These are phyloP conservation scores for Andrena hattorfiana DNA, from an alignment of 2,888 invertebrate genomes.

Conservation along the genomic window DNA sequence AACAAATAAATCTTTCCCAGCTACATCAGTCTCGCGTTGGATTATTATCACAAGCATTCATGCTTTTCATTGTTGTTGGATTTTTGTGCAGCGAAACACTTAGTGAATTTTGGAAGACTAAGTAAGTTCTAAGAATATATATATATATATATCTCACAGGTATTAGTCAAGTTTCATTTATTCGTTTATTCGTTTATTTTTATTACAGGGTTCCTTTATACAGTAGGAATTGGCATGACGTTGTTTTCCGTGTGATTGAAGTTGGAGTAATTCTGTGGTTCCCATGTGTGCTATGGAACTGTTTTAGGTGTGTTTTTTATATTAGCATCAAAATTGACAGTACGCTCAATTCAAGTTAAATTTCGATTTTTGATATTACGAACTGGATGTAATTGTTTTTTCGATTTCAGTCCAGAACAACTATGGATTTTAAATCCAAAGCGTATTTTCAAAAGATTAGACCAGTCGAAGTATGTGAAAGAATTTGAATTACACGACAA, in stretches of 20 bases:
- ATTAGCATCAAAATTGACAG: not conserved
- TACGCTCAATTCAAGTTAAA: slow-evolving; percentile 3
- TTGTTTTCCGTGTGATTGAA: slow-evolving; percentile 95
- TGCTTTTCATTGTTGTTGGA: slow-evolving; percentile 95
- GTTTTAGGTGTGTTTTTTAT: slow-evolving; percentile 88
- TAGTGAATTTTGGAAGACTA: slow-evolving; percentile 97
- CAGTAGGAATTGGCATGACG: slow-evolving; percentile 96
- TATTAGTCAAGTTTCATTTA: not conserved
- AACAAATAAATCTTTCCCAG: slow-evolving; percentile 92
- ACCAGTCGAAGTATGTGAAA: slow-evolving; percentile 80
- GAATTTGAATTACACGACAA: slow-evolving; percentile 82
- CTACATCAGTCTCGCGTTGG: slow-evolving; percentile 96
- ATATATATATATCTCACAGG: not conserved
- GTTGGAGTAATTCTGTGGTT: slow-evolving; percentile 98
- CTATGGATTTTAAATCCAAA: slow-evolving; percentile 97
- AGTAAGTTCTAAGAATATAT: slow-evolving; percentile 86
- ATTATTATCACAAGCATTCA: slow-evolving; percentile 94
- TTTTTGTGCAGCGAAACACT: slow-evolving; percentile 96
- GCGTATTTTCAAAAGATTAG: slow-evolving; percentile 90
- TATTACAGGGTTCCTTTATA: slow-evolving; percentile 92
- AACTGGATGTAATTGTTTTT: slow-evolving; percentile 5
- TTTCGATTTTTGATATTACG: not conserved
- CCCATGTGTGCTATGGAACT: slow-evolving; percentile 98
- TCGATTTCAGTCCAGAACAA: slow-evolving; percentile 90
- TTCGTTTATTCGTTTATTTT: slow-evolving; percentile 30